Base-by-base conservation (phyloP, 2,888 invertebrate genomes). In the Drosophila lacicola region DNA sequence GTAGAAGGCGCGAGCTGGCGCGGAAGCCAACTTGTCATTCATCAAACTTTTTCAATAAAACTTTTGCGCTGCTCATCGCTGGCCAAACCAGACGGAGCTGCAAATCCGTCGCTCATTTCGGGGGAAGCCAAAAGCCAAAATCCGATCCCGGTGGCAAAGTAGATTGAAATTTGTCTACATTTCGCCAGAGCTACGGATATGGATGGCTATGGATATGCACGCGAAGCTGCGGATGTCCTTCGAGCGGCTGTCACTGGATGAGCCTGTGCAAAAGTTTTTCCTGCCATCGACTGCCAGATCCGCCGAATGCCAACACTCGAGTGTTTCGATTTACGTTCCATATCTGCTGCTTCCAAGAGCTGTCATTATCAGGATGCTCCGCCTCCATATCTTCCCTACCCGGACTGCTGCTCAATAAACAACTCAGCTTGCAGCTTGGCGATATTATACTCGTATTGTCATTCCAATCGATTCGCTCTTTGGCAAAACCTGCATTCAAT, bases 31-130 rank as follows among this genome's bases (percentile, higher is more conserved):
- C 69, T 75, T 86, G 73, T 78, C 86, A 86, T 86, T 86, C 83
- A 86, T 88, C 72, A 82, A 84, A 84, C 86, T 84, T 84, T 84
- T 84, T 86, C 88, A 84, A 84, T 84, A 84, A 88, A 88, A 84
- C 84, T 84, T 84, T 88, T 69, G 41, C 80, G 53, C 63, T 36
- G 69, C 65, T 66, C 69, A 54, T 55, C 57, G 46, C 60, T 54
- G 78, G 46, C 61, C 69, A 50, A 58, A 39, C 47, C 36, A 42
- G 57, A 61, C 54, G 49, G 21, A 70, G 65, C 82, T 85, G 68
- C 61, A 81, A 85, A 82, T 79, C 76, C 64, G 57, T 21, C 53
- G 49, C 73, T 69, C 61, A 74, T 61, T 71, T 71, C 21, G 37
- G n/a, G 8, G 21, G 37, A 21, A 39, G 45, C 54, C 49, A 60